phyloP scores from a whole-genome alignment of 2,888 invertebrate species.

The Nysson spinosus region DNA sequence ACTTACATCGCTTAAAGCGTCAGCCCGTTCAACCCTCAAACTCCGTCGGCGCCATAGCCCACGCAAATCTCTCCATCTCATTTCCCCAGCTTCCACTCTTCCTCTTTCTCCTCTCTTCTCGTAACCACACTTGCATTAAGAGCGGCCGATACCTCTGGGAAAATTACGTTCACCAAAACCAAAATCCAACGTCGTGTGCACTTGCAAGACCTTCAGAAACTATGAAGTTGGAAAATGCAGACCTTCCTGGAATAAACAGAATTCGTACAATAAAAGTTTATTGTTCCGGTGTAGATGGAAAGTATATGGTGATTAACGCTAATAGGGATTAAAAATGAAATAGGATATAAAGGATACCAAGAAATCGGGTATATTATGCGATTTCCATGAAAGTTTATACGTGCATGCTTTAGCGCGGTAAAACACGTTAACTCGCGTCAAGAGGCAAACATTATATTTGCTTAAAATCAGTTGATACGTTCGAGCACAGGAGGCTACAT shows the following conservation, averaged over 20 bases:
- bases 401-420: too few relatives aligned
- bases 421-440: too few relatives aligned
- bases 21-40: constrained; percentile 56
- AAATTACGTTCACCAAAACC: constrained; percentile 49
- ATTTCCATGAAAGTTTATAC: too few relatives aligned
- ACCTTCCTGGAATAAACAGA: too few relatives aligned
- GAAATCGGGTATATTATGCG: too few relatives aligned
- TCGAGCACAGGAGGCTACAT: constrained; percentile 36
- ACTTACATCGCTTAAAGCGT: constrained; percentile 65
- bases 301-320: too few relatives aligned
- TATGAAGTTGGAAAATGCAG: too few relatives aligned
- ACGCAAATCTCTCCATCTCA: constrained; percentile 35
- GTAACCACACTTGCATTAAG: constrained; percentile 42
- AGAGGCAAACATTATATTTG: background rate
- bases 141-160: constrained; percentile 54
- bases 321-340: too few relatives aligned
- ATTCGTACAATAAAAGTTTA: too few relatives aligned
- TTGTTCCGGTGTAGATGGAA: too few relatives aligned
- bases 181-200: constrained; percentile 39
- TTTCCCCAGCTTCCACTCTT: constrained; percentile 11
- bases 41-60: constrained; percentile 52
- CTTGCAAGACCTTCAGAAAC: constrained; percentile 17
- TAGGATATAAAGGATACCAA: too few relatives aligned
- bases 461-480: constrained; percentile 16
- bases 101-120: constrained; percentile 9